Evolutionary conservation across 2,888 invertebrate genomes (phyloP), one percentile per base, ranked within the genome.

Genomic region (Thecocarcelia acutangulata): DNA sequence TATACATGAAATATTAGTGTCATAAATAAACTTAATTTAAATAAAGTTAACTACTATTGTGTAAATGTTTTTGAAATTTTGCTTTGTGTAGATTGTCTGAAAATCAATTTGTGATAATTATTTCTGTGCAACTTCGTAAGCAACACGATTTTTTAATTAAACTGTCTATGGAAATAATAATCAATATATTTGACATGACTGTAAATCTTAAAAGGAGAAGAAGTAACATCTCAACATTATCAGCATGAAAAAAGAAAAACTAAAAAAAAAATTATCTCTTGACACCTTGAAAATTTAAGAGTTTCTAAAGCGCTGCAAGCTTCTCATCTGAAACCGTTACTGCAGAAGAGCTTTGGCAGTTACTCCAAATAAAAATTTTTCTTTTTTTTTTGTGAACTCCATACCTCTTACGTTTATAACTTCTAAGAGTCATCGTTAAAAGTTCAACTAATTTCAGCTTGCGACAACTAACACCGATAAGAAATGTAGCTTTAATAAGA

Each of bases 381-480:
- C 24, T 12, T 37, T 56, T 64, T 52, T 33, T 37, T 64, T 64
- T 44, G 15, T 37, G n/a, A n/a, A n/a, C n/a, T 64, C 37, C 8
- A 17, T 15, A 50, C 63, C 33, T 33, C 33, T 1, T 3, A 33
- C 33, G 33, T 1, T 33, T 33, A 33, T 8, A 78, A 72, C 58
- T 66, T 21, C 15, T 12, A 77, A 63, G 52, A 78, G 76, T 74
- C 77, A 78, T 66, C 77, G 33, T 33, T 46, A 46, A 81, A 74
- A 69, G 81, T 78, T 82, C 77, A 77, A 72, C 70, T 72, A 81
- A 81, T 73, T 81, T 44, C 52, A 58, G 58, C 68, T 58, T 56
- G 68, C 64, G 58, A 76, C 80, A 72, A 68, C 70, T 15, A 64
- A 77, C 77, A 74, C 77, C 73, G 77, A 80, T 80, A 80, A 81